Conservation (phyloP, 2,797 vertebrate species). For the Pipistrellus pipistrellus region DNA sequence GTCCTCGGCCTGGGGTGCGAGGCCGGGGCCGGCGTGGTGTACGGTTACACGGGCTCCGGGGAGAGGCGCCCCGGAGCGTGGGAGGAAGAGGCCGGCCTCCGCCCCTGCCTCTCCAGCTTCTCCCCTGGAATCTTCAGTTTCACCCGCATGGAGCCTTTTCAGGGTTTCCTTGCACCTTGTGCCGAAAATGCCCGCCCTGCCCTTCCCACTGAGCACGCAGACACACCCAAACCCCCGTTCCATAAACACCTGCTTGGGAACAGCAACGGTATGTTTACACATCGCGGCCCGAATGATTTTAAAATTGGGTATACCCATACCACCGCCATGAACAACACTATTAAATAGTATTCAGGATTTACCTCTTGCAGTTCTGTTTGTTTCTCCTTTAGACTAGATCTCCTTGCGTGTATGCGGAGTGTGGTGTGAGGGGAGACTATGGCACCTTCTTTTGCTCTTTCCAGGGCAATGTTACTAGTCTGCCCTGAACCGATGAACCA, state of each 20-base stretch:
- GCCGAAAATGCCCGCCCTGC: not conserved
- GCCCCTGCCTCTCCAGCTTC: not conserved
- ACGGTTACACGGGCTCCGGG: not conserved
- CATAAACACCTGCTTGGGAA: not conserved
- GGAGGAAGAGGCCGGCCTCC: not conserved
- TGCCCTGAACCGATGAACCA: not conserved
- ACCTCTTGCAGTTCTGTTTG: not conserved
- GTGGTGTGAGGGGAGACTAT: fast-evolving
- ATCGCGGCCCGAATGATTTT: not conserved
- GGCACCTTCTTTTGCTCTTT: not conserved
- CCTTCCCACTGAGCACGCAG: not conserved
- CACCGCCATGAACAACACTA: not conserved
- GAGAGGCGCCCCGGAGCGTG: not conserved
- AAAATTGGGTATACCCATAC: not conserved
- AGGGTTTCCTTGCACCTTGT: conserved; percentile 38
- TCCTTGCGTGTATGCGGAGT: fast-evolving
- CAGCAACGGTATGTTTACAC: not conserved
- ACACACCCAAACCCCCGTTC: not conserved
- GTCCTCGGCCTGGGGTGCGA: fast-evolving
- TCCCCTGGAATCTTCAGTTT: not conserved
- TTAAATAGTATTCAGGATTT: not conserved
- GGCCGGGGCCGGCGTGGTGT: not conserved
- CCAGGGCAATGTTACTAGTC: not conserved
- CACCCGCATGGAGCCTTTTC: not conserved
- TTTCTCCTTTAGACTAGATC: not conserved